Evolutionary conservation across 2,888 invertebrate genomes (phyloP).

Genomic region (Chorisops tibialis): DNA sequence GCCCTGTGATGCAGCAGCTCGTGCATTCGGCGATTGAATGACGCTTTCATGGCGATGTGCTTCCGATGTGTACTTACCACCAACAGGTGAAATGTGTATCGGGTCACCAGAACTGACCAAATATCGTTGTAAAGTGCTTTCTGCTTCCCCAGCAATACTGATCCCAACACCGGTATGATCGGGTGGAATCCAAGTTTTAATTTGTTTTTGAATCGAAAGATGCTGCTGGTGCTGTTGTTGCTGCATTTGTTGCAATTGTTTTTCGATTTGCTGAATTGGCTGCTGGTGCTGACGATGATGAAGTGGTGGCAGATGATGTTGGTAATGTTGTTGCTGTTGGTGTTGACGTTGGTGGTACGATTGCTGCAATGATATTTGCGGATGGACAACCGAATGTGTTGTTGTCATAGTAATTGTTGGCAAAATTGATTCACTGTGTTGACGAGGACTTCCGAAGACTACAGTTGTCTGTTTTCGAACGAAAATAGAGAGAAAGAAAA

Average conservation of each 20-base stretch:
- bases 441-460: constrained; percentile 42
- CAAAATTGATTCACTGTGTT: constrained; percentile 29
- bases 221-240: constrained; percentile 37
- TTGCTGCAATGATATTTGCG: constrained; percentile 17
- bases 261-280: constrained; percentile 29
- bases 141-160: constrained; percentile 5
- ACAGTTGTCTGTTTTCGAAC: constrained; percentile 39
- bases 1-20: constrained; percentile 11
- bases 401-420: constrained; percentile 34
- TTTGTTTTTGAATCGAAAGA: constrained; percentile 33
- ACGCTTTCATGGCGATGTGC: constrained; percentile 33
- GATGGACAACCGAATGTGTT: constrained; percentile 26
- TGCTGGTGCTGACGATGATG: constrained; percentile 41
- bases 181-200: constrained; percentile 36
- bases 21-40: constrained; percentile 36
- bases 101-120: constrained; percentile 20
- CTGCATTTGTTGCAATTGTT: constrained; percentile 39
- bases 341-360: constrained; percentile 38
- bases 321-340: constrained; percentile 38
- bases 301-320: constrained; percentile 39
- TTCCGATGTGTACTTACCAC: constrained; percentile 29
- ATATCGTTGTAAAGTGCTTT: constrained; percentile 34
- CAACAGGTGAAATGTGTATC: constrained; percentile 16
- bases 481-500: constrained; percentile 27
- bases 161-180: constrained; percentile 27